Evolutionary conservation across 2,113 vertebrate species (phyloP).

Genomic region (Anarrhichthys ocellatus): DNA sequence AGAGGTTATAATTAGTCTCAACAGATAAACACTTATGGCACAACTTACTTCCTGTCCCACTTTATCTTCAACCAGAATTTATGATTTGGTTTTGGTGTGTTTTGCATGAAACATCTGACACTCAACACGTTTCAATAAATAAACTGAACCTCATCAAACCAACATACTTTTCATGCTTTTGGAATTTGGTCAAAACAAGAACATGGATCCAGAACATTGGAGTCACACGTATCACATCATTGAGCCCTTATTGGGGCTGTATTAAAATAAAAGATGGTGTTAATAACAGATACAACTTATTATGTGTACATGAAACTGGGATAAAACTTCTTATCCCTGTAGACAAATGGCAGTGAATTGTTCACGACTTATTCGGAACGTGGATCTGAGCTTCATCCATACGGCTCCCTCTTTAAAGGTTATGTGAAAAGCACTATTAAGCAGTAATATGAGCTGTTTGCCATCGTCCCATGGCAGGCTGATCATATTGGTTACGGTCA

Average conservation of each 20-base stretch:
- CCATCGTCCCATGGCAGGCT: slow-evolving; percentile 4
- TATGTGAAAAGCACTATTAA: slow-evolving; percentile 20
- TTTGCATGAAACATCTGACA: slow-evolving; percentile 11
- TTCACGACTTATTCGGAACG: not conserved
- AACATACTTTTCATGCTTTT: not conserved
- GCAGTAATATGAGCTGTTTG: slow-evolving; percentile 25
- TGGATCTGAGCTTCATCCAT: not conserved
- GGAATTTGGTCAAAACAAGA: not conserved
- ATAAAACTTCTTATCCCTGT: not conserved
- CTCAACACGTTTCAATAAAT: slow-evolving; percentile 6
- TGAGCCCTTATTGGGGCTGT: not conserved
- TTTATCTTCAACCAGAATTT: slow-evolving; percentile 13
- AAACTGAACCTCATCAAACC: slow-evolving; percentile 12
- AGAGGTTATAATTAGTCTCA: slow-evolving; percentile 37
- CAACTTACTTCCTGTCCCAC: slow-evolving; percentile 31
- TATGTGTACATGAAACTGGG: not conserved
- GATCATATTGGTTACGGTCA: slow-evolving; percentile 38
- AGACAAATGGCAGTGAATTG: slow-evolving; percentile 1
- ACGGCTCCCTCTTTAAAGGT: not conserved
- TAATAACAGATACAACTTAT: not conserved
- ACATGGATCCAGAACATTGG: slow-evolving; percentile 7
- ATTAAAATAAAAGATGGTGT: not conserved
- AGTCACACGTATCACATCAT: slow-evolving; percentile 5
- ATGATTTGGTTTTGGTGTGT: not conserved
- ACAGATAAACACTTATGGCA: slow-evolving; percentile 31